Percentiles rank a stretch among this genome's conserved stretches.
phyloP scores from a whole-genome alignment of 1,140 invertebrate species.

The Apis cerana region DNA sequence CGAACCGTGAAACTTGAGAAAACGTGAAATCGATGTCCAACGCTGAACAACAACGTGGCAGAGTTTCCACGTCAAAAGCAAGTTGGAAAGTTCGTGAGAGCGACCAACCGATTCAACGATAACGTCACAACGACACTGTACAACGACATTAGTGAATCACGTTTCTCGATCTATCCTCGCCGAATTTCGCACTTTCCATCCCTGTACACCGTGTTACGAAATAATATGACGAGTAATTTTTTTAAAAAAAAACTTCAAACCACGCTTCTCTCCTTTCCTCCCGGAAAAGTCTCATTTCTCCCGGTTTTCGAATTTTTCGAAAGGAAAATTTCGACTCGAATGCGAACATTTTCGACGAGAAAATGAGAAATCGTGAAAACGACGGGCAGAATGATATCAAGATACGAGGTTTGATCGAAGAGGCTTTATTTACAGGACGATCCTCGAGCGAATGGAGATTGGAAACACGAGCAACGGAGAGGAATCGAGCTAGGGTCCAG shows the following conservation, averaged over 20 bases:
- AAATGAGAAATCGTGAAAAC: too few species aligned
- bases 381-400: not conserved
- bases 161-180: not conserved
- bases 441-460: not conserved
- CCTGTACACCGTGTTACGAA: too few species aligned
- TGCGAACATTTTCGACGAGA: too few species aligned
- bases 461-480: constrained; percentile 15
- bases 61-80: not conserved
- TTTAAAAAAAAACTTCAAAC: too few species aligned
- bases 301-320: too few species aligned
- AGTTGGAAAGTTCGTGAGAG: not conserved
- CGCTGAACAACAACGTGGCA: not conserved
- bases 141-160: not conserved
- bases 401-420: not conserved
- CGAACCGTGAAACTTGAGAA: not conserved
- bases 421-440: not conserved
- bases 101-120: not conserved
- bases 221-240: too few species aligned
- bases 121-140: not conserved
- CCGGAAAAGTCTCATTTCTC: too few species aligned
- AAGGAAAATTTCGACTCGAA: too few species aligned
- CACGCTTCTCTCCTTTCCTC: too few species aligned
- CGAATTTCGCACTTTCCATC: not conserved
- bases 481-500: constrained; percentile 59
- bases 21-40: too few species aligned